These are phyloP conservation scores for Meloidogyne floridensis DNA, from an alignment of 1,140 invertebrate species.

Conservation along the genomic window DNA sequence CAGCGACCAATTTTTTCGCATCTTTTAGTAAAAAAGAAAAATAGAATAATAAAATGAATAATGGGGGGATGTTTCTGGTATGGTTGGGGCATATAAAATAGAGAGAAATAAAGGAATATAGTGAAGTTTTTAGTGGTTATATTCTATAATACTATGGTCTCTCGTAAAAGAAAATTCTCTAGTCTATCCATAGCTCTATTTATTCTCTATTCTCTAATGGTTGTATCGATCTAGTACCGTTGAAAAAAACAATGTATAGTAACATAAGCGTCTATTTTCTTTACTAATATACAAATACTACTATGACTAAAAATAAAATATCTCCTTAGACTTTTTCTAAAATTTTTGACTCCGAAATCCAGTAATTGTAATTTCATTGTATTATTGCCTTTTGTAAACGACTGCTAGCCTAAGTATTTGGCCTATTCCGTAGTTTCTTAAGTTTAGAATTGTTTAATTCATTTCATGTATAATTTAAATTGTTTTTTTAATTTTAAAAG, in stretches of 20 bases:
- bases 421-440: too few species aligned
- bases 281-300: too few species aligned
- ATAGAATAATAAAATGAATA: not conserved
- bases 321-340: too few species aligned
- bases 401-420: too few species aligned
- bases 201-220: not conserved
- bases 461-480: too few species aligned
- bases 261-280: not conserved
- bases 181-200: not conserved
- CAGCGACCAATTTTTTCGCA: not conserved
- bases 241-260: not conserved
- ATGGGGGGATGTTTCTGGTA: not conserved
- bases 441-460: too few species aligned
- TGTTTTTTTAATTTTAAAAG: too few species aligned
- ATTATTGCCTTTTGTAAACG: too few species aligned
- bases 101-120: not conserved
- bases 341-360: too few species aligned
- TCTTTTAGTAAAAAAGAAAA: too few species aligned
- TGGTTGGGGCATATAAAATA: not conserved
- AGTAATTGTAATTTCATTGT: too few species aligned
- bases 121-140: not conserved
- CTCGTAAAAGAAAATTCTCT: not conserved
- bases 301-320: too few species aligned
- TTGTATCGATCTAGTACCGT: not conserved
- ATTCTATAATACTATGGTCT: not conserved